These are phyloP conservation scores for Eubasilissa splendida DNA, from an alignment of 2,888 invertebrate genomes.

Conservation along the genomic window DNA sequence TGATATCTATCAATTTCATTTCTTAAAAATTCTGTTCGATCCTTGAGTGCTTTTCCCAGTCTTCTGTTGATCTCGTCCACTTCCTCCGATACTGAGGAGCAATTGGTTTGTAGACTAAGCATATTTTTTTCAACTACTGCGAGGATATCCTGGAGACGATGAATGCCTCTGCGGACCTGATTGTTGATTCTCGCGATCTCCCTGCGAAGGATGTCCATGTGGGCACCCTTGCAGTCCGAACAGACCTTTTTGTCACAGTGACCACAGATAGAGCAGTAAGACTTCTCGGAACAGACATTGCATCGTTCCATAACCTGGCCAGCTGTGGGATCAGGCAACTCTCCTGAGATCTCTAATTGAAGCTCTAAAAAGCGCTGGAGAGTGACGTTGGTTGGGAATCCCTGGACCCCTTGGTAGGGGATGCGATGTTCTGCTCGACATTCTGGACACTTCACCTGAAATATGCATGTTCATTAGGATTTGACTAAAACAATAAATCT, in stretches of 20 bases:
- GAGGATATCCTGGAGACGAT: constrained; percentile 90
- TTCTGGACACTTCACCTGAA: constrained; percentile 96
- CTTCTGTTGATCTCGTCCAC: constrained; percentile 93
- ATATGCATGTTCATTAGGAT: neutral
- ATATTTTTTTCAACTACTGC: constrained; percentile 91
- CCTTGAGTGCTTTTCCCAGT: constrained; percentile 90
- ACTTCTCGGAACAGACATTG: constrained; percentile 94
- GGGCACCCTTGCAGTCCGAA: constrained; percentile 95
- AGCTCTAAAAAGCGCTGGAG: constrained; percentile 94
- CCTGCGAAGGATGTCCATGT: constrained; percentile 94
- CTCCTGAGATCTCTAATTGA: constrained; percentile 93
- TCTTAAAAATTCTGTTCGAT: constrained; percentile 88
- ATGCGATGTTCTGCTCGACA: constrained; percentile 97
- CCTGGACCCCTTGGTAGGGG: constrained; percentile 94
- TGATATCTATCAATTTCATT: constrained; percentile 94
- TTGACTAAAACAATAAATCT: neutral
- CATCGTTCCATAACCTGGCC: constrained; percentile 95
- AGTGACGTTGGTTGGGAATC: constrained; percentile 97
- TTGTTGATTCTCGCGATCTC: constrained; percentile 92
- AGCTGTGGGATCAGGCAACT: constrained; percentile 91
- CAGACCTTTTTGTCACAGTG: constrained; percentile 99
- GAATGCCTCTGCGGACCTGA: constrained; percentile 90
- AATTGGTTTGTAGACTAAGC: constrained; percentile 89
- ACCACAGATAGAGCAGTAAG: constrained; percentile 89
- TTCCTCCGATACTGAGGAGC: constrained; percentile 91